Conservation (phyloP, 2,888 invertebrate genomes). For the Griposia aprilina region DNA sequence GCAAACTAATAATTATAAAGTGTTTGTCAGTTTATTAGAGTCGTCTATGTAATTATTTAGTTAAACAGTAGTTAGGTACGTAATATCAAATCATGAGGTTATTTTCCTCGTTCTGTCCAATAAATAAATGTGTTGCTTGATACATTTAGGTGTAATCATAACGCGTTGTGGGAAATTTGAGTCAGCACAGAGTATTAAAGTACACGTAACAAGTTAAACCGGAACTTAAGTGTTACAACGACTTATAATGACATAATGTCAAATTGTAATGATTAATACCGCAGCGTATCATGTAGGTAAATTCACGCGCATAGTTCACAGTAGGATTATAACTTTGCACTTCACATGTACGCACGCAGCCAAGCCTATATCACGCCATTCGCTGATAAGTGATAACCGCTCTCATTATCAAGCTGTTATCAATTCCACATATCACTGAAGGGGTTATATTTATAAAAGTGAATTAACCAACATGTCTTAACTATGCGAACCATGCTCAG, state of each 20-base stretch:
- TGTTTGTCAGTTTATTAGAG: neutral
- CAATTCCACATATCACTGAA: slow-evolving; percentile 41
- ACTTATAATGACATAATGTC: slow-evolving; percentile 1
- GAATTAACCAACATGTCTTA: slow-evolving; percentile 37
- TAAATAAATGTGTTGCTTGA: slow-evolving; percentile 19
- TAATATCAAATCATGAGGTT: slow-evolving; percentile 22
- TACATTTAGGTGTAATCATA: slow-evolving; percentile 21
- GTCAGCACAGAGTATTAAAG: neutral
- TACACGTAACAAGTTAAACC: slow-evolving; percentile 21
- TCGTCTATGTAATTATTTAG: slow-evolving; percentile 18
- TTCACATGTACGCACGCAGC: slow-evolving; percentile 45
- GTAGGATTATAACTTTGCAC: slow-evolving; percentile 35
- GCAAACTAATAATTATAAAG: neutral
- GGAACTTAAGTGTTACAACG: neutral
- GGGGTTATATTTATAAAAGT: slow-evolving; percentile 51
- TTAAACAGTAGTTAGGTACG: slow-evolving; percentile 18
- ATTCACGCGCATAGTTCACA: slow-evolving; percentile 3
- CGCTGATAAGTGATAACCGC: slow-evolving; percentile 68
- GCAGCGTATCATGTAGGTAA: neutral
- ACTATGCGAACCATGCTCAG: slow-evolving; percentile 6
- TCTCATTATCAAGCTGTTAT: slow-evolving; percentile 67
- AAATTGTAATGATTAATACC: neutral
- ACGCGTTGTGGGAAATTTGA: slow-evolving; percentile 31
- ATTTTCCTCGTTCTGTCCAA: slow-evolving; percentile 54
- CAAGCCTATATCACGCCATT: slow-evolving; percentile 64